Percentiles rank a stretch among this genome's conserved stretches.
These are phyloP conservation scores for Protodeltote pygarga DNA, from an alignment of 2,888 invertebrate genomes.

Conservation along the genomic window DNA sequence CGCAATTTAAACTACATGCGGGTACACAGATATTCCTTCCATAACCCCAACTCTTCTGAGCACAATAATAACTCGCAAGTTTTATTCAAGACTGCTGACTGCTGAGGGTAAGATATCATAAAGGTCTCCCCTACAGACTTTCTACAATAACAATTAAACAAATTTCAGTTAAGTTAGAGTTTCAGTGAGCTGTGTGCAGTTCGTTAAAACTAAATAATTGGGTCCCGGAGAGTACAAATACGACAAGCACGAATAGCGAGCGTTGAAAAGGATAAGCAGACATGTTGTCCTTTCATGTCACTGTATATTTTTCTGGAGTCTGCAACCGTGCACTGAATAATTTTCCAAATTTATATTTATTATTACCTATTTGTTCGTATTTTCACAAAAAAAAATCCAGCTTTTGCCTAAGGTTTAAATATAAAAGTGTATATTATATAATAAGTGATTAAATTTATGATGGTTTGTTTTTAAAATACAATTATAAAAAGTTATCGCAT, in stretches of 20 bases:
- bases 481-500: too few species aligned
- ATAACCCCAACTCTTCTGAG: conserved; percentile 58
- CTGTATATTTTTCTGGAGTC: conserved; percentile 13
- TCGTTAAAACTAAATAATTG: conserved; percentile 72
- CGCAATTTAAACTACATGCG: conserved; percentile 81
- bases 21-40: conserved; percentile 72
- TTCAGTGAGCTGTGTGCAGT: conserved; percentile 60
- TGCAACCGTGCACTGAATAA: not conserved
- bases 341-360: conserved; percentile 13
- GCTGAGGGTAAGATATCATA: conserved; percentile 25
- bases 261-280: conserved; percentile 52
- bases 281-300: conserved; percentile 46
- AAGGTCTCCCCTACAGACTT: conserved; percentile 11
- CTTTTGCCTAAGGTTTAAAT: too few species aligned
- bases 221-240: conserved; percentile 51
- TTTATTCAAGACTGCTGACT: conserved; percentile 52
- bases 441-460: too few species aligned
- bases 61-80: conserved; percentile 57
- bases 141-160: conserved; percentile 59
- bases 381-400: too few species aligned
- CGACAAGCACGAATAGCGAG: conserved; percentile 47
- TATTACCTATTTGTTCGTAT: too few species aligned
- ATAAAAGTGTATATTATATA: too few species aligned
- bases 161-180: conserved; percentile 60
- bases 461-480: too few species aligned